Base-by-base conservation (phyloP, 2,797 vertebrate genomes). In the Enteromius treurensis region DNA sequence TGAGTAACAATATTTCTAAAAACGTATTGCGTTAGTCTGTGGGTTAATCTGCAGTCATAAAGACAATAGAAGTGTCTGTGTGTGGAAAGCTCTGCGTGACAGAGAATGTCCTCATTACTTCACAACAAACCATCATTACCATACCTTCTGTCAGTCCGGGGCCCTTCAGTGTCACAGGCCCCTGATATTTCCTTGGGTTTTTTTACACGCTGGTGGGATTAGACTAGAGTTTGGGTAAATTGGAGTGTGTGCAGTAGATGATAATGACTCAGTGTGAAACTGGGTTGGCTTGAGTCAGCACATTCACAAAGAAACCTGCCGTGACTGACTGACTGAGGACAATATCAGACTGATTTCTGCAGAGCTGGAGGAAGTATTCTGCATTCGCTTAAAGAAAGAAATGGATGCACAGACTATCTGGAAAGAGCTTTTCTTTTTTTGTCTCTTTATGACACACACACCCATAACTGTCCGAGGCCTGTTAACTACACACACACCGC, bases 281-380 rank as follows among this genome's bases (percentile, higher is more conserved):
- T 85, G 80, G 77, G 32, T 29, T 70, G 23, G 32, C 19, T 77
- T 81, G 77, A 83, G 77, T 91, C 88, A 89, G 88, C 84, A 87
- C 69, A 86, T 86, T 86, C 79, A 42, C 55, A 65, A 34, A 5
- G 53, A 84, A 77, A 23, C 29, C 19, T 4, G 1, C 55, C 9
- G 4, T 58, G 40, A 45, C 34, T 64, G 60, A 40, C n/a, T 26
- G 37, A 40, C 40, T 77, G 75, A 76, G 26, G 42, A 49, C 75
- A 64, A 47, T 47, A 65, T 49, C 76, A 34, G 60, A 49, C 10
- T 5, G 58, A 13, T 45, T 64, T 64, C 17, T 45, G 23, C 75
- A 45, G 51, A 55, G 23, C n/a, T 21, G 26, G 51, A 45, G 26
- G 11, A 76, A 42, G 42, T 49, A 79, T 32, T 65, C 45, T n/a